Base-by-base conservation (phyloP, 2,888 invertebrate species). In the Tetrapedia diversipes region DNA sequence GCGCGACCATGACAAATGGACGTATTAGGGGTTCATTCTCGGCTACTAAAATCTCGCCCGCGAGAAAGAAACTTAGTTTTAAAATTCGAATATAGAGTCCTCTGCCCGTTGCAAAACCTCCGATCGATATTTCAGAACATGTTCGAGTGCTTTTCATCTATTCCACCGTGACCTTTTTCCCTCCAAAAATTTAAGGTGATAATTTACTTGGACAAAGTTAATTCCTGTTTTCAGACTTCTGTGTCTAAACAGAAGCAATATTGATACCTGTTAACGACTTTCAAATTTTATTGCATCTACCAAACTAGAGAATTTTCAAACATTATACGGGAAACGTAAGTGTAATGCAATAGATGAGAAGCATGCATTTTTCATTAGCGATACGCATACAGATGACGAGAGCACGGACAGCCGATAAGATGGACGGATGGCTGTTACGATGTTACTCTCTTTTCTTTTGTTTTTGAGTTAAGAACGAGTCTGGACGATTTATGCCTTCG, bases 361-460 rank as follows among this genome's bases (percentile, higher is more conserved):
- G 22, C 64, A 59, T 51, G 10, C 37, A 10, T 57, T 8, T 66
- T 37, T 71, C 34, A 37, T 39, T 41, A 60, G 27, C 7, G 34
- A 19, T 34, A 47, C 41, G 37, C 51, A 61, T 45, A 63, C 41
- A 65, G 41, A 69, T 60, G 54, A 57, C 68, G 69, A 77, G 66
- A 77, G 66, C 63, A 56, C 53, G 61, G 84, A 84, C 89, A 89
- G 88, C 89, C 86, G 80, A 87, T 77, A 84, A 80, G 89, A 77
- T 89, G 90, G 90, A 90, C 90, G 90, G 90, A 90, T 89, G 82
- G 87, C 88, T 89, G 87, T 79, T 84, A 32, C 19, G 71, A 59
- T 65, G 39, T 49, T 80, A 57, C 71, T 43, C 27, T 63, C 19
- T 27, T 8, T 49, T 56, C 61, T 19, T 47, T 37, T 37, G 10